These are phyloP conservation scores for Holothuria leucospilota DNA, from an alignment of 53 echinoderm and acorn worm genomes.

Conservation along the genomic window DNA sequence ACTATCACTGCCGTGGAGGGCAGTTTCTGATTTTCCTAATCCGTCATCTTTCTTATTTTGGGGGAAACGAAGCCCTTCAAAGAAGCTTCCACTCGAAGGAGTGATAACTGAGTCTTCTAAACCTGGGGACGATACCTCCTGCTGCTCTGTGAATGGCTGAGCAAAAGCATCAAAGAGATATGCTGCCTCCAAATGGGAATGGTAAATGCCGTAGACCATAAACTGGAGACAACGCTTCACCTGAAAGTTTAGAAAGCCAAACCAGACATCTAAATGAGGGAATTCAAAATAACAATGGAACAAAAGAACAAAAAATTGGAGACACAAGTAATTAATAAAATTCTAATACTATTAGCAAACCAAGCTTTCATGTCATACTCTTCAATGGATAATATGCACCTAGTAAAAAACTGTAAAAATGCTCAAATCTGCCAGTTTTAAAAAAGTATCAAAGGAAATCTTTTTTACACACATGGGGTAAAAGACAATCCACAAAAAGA, in stretches of 20 bases:
- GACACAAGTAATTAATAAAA: too few relatives aligned
- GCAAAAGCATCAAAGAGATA: conserved; percentile 95
- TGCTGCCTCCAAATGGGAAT: conserved; percentile 86
- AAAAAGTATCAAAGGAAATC: too few relatives aligned
- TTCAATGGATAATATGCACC: too few relatives aligned
- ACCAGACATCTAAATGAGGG: too few relatives aligned
- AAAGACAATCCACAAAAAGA: too few relatives aligned
- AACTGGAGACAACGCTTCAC: conserved; percentile 92
- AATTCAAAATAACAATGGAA: too few relatives aligned
- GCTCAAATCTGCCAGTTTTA: too few relatives aligned
- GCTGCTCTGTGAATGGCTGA: conserved; percentile 55
- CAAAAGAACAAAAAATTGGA: too few relatives aligned
- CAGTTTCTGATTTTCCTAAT: not conserved
- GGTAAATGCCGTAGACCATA: conserved; percentile 83
- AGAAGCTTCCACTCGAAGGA: conserved; percentile 14
- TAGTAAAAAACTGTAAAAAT: too few relatives aligned
- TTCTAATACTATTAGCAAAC: too few relatives aligned
- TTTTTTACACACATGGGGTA: too few relatives aligned
- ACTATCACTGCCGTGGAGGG: not conserved
- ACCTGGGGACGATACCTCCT: conserved; percentile 48
- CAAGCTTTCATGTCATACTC: too few relatives aligned
- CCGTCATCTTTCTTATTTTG: not conserved
- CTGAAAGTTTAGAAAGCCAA: conserved; percentile 41
- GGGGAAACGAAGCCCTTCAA: conserved; percentile 3
- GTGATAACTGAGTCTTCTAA: conserved; percentile 18